These are phyloP conservation scores for Hippocampus zosterae DNA, from an alignment of 2,113 vertebrate genomes.

Conservation along the genomic window DNA sequence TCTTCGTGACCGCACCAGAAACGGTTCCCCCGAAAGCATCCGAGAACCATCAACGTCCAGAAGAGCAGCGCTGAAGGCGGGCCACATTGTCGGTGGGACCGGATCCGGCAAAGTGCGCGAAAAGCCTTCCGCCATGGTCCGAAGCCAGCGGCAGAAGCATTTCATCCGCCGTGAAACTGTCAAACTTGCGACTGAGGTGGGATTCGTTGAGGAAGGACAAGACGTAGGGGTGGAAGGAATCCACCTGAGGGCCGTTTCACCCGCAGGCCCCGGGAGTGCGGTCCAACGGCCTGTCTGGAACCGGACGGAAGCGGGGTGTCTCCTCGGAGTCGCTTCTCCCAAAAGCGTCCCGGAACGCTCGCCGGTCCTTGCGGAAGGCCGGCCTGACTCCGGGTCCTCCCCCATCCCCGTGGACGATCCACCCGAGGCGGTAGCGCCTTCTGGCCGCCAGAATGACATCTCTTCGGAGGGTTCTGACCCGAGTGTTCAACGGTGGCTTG, in stretches of 20 bases:
- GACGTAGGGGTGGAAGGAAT: constrained; percentile 1
- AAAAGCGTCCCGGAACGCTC: neutral
- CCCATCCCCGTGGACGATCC: constrained; percentile 48
- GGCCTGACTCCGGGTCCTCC: constrained; percentile 27
- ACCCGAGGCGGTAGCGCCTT: neutral
- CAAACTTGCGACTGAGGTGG: neutral
- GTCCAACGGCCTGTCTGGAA: neutral
- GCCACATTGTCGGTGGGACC: neutral
- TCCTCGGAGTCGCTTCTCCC: neutral
- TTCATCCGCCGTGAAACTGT: constrained; percentile 3
- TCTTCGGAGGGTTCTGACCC: neutral
- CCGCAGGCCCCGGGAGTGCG: neutral
- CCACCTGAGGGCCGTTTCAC: constrained; percentile 17
- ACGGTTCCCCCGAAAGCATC: neutral
- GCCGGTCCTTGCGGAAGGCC: neutral
- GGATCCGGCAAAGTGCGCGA: neutral
- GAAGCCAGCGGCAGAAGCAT: neutral
- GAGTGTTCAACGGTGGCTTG: constrained; percentile 33
- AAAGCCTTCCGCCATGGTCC: neutral
- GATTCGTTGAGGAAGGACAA: constrained; percentile 6
- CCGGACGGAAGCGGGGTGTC: constrained; percentile 15
- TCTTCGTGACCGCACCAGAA: neutral
- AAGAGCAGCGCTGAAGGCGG: constrained; percentile 3
- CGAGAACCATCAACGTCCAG: neutral
- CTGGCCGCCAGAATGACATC: neutral